Percentiles rank a stretch among this genome's conserved stretches.
phyloP scores from a whole-genome alignment of 2,797 vertebrate species.

The Triplophysa yarkandensis region DNA sequence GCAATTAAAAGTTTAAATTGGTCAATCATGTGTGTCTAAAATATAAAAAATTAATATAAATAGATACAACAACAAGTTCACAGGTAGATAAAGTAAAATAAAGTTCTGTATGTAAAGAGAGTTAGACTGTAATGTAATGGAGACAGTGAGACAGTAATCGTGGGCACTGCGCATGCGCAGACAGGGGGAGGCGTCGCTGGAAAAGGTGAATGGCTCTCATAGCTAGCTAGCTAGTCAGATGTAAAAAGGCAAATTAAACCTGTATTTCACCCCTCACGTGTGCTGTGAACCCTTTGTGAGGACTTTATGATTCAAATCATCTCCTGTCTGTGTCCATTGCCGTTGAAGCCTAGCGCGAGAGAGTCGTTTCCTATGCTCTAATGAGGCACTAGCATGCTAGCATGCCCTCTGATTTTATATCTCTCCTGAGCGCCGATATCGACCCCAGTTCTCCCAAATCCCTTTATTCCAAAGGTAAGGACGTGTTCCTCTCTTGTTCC shows the following conservation, averaged over 20 bases:
- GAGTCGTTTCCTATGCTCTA: conserved; percentile 76
- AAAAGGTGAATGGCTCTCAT: conserved; percentile 53
- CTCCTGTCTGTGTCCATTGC: neutral
- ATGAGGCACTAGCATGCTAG: conserved; percentile 81
- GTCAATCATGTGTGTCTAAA: neutral
- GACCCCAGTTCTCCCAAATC: conserved; percentile 95
- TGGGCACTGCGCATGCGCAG: conserved; percentile 50
- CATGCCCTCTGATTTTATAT: conserved; percentile 99
- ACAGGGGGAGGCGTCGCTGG: conserved; percentile 56
- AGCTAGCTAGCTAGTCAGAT: conserved; percentile 53
- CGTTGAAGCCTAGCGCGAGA: conserved; percentile 59
- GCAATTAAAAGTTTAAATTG: neutral
- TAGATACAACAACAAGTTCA: neutral
- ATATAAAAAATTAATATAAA: neutral
- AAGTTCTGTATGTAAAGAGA: neutral
- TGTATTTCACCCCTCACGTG: conserved; percentile 3
- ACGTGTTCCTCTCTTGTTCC: neutral
- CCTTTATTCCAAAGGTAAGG: conserved; percentile 93
- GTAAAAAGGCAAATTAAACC: conserved; percentile 27
- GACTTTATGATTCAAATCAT: conserved; percentile 10
- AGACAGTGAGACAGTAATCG: conserved; percentile 2
- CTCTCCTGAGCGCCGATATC: conserved; percentile 94
- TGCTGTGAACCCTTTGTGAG: neutral
- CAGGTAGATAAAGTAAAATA: neutral
- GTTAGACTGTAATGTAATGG: neutral